Base-by-base conservation (phyloP, 2,888 invertebrate genomes). In the Sthenelais limicola region DNA sequence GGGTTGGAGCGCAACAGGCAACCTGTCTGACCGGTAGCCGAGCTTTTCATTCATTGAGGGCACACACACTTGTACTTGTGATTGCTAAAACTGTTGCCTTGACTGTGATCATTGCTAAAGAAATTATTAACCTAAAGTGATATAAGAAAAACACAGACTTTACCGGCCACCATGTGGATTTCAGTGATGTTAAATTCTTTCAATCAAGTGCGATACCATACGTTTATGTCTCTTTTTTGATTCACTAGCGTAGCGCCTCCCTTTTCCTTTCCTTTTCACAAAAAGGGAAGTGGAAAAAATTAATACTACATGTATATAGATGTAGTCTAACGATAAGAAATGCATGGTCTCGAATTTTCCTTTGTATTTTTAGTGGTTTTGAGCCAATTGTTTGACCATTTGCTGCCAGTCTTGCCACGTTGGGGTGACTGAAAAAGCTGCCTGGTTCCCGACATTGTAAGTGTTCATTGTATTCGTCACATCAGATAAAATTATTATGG, bases 51-150 rank as follows among this genome's bases (percentile, higher is more conserved):
- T 4, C 33, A 56, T 26, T 4, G 26, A 62, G 35, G 26, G 9
- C 62, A 35, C 35, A 62, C 38, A 62, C 5, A 62, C 62, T 62
- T 62, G 62, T 62, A 38, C 38, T 38, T 62, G 62, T 62, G 62
- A 62, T 62, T 62, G 38, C 62, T 62, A 62, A 62, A 62, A 62
- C 35, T 38, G 62, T 38, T 62, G 62, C 62, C 62, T 62, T 62
- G 62, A 62, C 62, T 62, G 62, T 62, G 62, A 62, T 62, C 62
- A 62, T 62, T 62, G 62, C 62, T 62, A 62, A 62, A 62, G 62
- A 62, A 62, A 62, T 62, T 62, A 62, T 38, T 62, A 62, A 38
- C 62, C 24, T 4, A 56, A 28, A 62, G 26, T 15, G 62, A 26
- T 21, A 62, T 62, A 62, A 62, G 38, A 62, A 62, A 38, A 26